A percentile compares a stretch with the other conserved stretches of the same genome.
phyloP scores from a whole-genome alignment of 1,140 invertebrate species.

The Nomia melanderi region DNA sequence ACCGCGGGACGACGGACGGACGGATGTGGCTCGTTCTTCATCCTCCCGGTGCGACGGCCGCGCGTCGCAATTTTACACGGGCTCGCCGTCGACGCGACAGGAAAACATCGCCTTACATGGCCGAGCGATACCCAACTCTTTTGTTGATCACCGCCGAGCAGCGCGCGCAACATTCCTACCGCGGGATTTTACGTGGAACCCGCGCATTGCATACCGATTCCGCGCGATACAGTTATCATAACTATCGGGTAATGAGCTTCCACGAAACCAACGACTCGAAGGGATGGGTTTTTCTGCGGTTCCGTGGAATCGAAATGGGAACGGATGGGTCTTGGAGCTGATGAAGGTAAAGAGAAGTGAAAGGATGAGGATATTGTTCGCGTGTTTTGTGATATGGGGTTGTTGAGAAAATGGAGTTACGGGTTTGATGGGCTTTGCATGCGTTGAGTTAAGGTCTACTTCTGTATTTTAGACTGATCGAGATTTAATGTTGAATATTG shows the following conservation, averaged over 20 bases:
- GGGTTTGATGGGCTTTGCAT: too few species aligned
- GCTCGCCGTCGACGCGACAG: slow-evolving; percentile 23
- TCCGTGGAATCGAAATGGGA: not conserved
- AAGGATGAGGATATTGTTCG: too few species aligned
- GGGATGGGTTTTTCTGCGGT: not conserved
- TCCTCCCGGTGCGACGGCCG: slow-evolving; percentile 39
- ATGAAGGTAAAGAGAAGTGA: too few species aligned
- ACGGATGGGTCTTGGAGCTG: too few species aligned
- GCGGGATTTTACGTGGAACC: slow-evolving; percentile 11
- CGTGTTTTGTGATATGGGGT: too few species aligned
- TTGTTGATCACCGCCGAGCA: slow-evolving; percentile 10
- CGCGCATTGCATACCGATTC: slow-evolving; percentile 1
- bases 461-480: too few species aligned
- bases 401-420: too few species aligned
- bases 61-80: slow-evolving; percentile 51
- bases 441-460: too few species aligned
- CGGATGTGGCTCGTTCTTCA: slow-evolving; percentile 70
- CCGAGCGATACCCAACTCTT: slow-evolving; percentile 45
- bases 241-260: not conserved
- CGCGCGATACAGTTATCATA: slow-evolving; percentile 29
- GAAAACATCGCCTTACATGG: slow-evolving; percentile 56
- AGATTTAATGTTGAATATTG: too few species aligned
- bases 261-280: not conserved
- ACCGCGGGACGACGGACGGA: slow-evolving; percentile 55
- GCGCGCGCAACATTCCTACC: slow-evolving; percentile 1